Percentiles rank a stretch among this genome's conserved stretches.
phyloP scores from a whole-genome alignment of 2,888 invertebrate species.

The Watsonalla binaria region DNA sequence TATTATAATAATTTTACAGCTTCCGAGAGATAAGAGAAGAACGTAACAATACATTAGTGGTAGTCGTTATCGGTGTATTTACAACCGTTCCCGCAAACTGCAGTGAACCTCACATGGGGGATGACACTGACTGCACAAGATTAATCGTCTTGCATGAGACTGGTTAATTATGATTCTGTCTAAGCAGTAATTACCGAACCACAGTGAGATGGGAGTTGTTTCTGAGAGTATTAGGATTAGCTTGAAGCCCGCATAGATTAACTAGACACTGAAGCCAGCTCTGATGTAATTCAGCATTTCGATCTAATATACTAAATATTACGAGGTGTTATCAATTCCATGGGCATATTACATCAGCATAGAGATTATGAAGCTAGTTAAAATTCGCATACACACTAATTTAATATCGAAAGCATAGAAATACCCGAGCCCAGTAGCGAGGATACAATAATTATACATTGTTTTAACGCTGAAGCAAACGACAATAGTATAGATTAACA shows the following conservation, averaged over 20 bases:
- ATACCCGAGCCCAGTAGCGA: slow-evolving; percentile 78
- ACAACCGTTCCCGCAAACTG: slow-evolving; percentile 12
- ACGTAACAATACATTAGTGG: slow-evolving; percentile 17
- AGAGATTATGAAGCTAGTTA: slow-evolving; percentile 76
- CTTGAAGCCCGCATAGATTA: slow-evolving; percentile 76
- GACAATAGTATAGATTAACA: slow-evolving; percentile 73
- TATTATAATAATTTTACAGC: neutral
- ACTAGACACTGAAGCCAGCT: slow-evolving; percentile 78
- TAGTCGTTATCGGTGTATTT: slow-evolving; percentile 1
- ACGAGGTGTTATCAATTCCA: slow-evolving; percentile 70
- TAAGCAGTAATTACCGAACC: slow-evolving; percentile 38
- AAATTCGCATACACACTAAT: slow-evolving; percentile 76
- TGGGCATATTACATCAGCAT: slow-evolving; percentile 75
- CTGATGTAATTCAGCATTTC: slow-evolving; percentile 72
- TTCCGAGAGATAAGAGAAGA: slow-evolving; percentile 17
- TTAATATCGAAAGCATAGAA: slow-evolving; percentile 78
- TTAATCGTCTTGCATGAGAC: slow-evolving; percentile 10
- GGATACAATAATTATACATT: slow-evolving; percentile 56
- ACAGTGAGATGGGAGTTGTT: slow-evolving; percentile 44
- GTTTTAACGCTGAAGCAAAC: slow-evolving; percentile 76
- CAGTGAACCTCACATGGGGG: slow-evolving; percentile 15
- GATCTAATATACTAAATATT: slow-evolving; percentile 72
- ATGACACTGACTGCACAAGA: slow-evolving; percentile 16
- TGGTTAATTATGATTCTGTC: slow-evolving; percentile 28
- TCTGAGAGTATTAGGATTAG: slow-evolving; percentile 61